Conservation (phyloP, 2,888 invertebrate genomes). For the Loripinus fragilis region DNA sequence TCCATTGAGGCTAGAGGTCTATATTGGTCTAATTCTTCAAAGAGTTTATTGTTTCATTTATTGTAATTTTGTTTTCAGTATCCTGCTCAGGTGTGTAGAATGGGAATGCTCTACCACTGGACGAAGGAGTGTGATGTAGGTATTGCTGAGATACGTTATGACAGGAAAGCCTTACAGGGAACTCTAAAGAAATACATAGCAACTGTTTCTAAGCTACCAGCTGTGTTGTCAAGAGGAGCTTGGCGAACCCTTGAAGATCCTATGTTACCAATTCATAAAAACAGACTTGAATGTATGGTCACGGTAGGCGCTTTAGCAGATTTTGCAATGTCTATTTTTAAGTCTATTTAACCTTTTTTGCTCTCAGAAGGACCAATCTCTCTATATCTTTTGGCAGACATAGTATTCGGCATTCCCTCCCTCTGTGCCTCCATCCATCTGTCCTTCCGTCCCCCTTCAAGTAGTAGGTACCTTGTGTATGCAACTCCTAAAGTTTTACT, state of each 20-base stretch:
- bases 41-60: not conserved
- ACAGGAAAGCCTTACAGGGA: conserved; percentile 80
- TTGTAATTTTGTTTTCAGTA: conserved; percentile 72
- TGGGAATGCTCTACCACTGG: conserved; percentile 82
- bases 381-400: too few relatives aligned
- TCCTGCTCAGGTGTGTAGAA: conserved; percentile 82
- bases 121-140: conserved; percentile 82
- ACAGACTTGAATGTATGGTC: conserved; percentile 81
- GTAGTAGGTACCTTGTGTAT: too few relatives aligned
- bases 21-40: too few relatives aligned
- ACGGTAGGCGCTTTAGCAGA: conserved; percentile 74
- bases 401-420: too few relatives aligned
- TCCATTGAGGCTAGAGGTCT: too few relatives aligned
- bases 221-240: conserved; percentile 71
- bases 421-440: too few relatives aligned
- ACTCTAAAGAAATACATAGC: conserved; percentile 78
- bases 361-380: too few relatives aligned
- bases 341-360: too few relatives aligned
- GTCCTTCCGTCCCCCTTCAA: too few relatives aligned
- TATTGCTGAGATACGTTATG: conserved; percentile 80
- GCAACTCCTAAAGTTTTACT: too few relatives aligned
- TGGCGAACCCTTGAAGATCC: conserved; percentile 79
- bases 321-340: too few relatives aligned
- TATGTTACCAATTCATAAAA: conserved; percentile 78
- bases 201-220: conserved; percentile 75